phyloP scores from a whole-genome alignment of 1,140 invertebrate species.

The Drosophila bipectinata region DNA sequence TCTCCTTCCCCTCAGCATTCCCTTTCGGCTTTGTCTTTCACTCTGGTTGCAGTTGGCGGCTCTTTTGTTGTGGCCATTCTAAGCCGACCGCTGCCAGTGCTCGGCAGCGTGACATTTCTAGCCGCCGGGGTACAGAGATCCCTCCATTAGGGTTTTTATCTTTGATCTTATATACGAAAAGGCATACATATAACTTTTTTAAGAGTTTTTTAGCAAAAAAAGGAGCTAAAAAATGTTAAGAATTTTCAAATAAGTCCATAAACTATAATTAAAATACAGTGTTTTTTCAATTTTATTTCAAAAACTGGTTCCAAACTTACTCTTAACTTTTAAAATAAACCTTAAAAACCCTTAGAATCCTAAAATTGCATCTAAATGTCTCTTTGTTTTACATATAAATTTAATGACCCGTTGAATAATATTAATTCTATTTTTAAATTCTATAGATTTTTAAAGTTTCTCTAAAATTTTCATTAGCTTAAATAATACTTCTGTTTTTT shows the following conservation, averaged over 20 bases:
- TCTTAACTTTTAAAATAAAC: too few relatives aligned
- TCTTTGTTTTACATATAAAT: background rate
- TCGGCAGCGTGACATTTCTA: constrained; percentile 63
- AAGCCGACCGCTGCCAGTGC: constrained; percentile 54
- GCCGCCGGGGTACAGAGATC: constrained; percentile 22
- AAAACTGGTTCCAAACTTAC: too few relatives aligned
- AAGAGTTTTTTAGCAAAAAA: too few relatives aligned
- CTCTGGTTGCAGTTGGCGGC: constrained; percentile 52
- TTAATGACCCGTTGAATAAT: background rate
- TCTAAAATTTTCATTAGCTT: background rate
- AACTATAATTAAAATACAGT: too few relatives aligned
- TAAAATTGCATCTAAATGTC: too few relatives aligned
- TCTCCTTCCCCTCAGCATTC: background rate
- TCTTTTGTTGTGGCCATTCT: constrained; percentile 61
- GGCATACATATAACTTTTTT: too few relatives aligned
- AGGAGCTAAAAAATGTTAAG: too few relatives aligned
- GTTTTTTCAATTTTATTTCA: too few relatives aligned
- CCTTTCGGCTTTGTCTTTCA: constrained; percentile 7
- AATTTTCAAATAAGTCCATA: too few relatives aligned
- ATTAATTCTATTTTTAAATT: background rate
- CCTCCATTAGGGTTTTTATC: background rate
- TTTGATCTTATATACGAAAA: too few relatives aligned
- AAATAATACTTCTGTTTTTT: background rate
- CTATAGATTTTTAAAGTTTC: too few relatives aligned
- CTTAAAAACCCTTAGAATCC: too few relatives aligned